Evolutionary conservation across 2,113 vertebrate species (phyloP), one percentile per base, ranked within the genome.

Genomic region (Bubo scandiacus): DNA sequence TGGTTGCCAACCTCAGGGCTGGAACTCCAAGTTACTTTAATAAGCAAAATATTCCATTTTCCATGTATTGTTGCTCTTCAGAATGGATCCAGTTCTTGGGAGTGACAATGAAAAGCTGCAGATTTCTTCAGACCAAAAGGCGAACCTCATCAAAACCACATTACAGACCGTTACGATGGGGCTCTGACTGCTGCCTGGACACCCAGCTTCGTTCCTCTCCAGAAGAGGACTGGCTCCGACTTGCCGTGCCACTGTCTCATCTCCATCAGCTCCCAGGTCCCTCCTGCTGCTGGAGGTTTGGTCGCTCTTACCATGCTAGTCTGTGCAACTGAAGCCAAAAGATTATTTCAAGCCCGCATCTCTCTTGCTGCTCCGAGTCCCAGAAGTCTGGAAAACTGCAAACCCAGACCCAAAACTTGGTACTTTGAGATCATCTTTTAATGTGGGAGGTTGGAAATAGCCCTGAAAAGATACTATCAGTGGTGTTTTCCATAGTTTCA

Each of bases 31-130:
- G 62, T 88, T 52, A 57, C 75, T 96, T 72, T 89, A 83, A 96
- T 95, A 43, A 94, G 96, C 94, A 95, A 93, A 96, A 90, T 51
- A 89, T 96, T 96, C 91, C 90, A 83, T 94, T 88, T 90, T 96
- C 96, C 96, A 42, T 47, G 65, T 84, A 59, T 26, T 78, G 95
- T 21, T 95, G 92, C 88, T 96, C 88, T 47, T 94, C 88, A 92
- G 92, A 68, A 51, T 3, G 71, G 87, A 68, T 75, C 90, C 91
- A 86, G 85, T 81, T 79, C 94, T 93, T 73, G 34, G 49, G 89
- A 94, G 86, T 3, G 54, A 90, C 2, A 2, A 79, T 54, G 92
- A 93, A 72, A 95, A 91, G 90, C 87, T 85, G 68, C 23, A 55
- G 79, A 70, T 68, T 92, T 86, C 88, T 94, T 49, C 38, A 49